Evolutionary conservation across 2,797 vertebrate genomes (phyloP).

Genomic region (Mastacembelus armatus): DNA sequence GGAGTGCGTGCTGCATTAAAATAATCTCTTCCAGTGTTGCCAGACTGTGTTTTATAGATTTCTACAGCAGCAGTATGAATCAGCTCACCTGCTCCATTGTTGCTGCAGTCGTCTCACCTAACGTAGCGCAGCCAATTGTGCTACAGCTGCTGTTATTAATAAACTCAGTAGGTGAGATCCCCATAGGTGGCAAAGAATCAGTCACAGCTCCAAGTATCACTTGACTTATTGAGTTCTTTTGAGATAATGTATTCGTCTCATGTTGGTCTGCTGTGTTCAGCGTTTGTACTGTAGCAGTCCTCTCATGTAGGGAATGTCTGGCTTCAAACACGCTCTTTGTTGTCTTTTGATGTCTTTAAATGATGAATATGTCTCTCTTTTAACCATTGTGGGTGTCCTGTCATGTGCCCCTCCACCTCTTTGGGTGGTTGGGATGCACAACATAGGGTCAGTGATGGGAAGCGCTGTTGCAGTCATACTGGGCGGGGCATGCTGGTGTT

Average conservation of each 20-base stretch:
- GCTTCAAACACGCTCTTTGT: slow-evolving; percentile 19
- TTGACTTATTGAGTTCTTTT: slow-evolving; percentile 48
- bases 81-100: slow-evolving; percentile 37
- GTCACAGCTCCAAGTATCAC: slow-evolving; percentile 23
- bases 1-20: slow-evolving; percentile 4
- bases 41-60: slow-evolving; percentile 39
- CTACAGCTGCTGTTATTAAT: slow-evolving; percentile 43
- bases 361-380: slow-evolving; percentile 23
- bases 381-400: slow-evolving; percentile 5
- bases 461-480: slow-evolving; percentile 16
- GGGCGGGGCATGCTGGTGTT: slow-evolving; percentile 30
- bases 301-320: not conserved
- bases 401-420: slow-evolving; percentile 10
- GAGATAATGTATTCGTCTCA: not conserved
- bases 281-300: not conserved
- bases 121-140: slow-evolving; percentile 26
- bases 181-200: slow-evolving; percentile 30
- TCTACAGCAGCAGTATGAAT: slow-evolving; percentile 21
- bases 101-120: slow-evolving; percentile 22
- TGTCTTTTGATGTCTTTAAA: slow-evolving; percentile 39
- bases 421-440: slow-evolving; percentile 4
- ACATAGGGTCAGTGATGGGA: slow-evolving; percentile 28
- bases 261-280: slow-evolving; percentile 11
- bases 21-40: slow-evolving; percentile 10
- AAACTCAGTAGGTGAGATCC: slow-evolving; percentile 21